phyloP scores from a whole-genome alignment of 2,113 vertebrate genomes.

The Calypte anna region DNA sequence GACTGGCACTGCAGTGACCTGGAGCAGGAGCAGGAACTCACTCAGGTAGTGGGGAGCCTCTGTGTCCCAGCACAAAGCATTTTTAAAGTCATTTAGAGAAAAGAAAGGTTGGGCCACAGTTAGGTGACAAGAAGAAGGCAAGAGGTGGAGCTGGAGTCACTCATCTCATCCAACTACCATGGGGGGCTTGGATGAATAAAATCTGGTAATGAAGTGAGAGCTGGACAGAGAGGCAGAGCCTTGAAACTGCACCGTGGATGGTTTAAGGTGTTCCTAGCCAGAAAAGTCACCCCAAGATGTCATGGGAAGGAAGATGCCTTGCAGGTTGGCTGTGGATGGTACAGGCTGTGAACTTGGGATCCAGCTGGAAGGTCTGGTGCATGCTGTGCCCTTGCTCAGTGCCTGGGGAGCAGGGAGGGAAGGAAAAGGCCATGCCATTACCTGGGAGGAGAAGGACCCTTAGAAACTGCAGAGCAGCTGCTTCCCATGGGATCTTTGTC shows the following conservation, averaged over 20 bases:
- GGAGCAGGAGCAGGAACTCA: neutral
- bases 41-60: neutral
- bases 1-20: neutral
- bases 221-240: neutral
- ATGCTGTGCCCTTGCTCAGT: neutral
- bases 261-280: neutral
- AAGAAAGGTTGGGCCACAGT: neutral
- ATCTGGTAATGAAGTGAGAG: neutral
- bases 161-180: neutral
- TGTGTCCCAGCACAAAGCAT: neutral
- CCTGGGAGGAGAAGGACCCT: neutral
- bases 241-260: neutral
- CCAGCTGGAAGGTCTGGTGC: neutral
- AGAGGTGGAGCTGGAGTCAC: neutral
- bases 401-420: neutral
- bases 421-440: neutral
- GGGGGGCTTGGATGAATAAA: neutral
- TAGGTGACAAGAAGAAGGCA: neutral
- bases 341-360: neutral
- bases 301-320: neutral
- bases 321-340: neutral
- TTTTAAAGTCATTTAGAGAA: neutral
- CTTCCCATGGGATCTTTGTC: neutral
- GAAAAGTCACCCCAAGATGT: neutral
- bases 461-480: neutral